Evolutionary conservation across 1,140 invertebrate genomes (phyloP).

Genomic region (Temnothorax longispinosus): DNA sequence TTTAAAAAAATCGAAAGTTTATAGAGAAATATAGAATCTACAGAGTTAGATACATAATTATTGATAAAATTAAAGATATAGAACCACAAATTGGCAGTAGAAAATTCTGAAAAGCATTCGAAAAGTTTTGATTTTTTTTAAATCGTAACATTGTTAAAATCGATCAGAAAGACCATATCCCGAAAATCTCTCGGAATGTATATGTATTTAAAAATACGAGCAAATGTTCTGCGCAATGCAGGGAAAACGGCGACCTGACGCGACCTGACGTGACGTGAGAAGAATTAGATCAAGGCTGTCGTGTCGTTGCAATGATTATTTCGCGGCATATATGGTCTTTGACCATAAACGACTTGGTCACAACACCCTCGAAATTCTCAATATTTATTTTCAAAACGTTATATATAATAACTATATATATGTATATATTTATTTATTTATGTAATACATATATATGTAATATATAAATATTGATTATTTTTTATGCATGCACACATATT

Average conservation of each 20-base stretch:
- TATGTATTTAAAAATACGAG: background rate
- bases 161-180: background rate
- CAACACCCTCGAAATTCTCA: background rate
- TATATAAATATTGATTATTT: background rate
- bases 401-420: too few relatives aligned
- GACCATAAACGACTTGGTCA: background rate
- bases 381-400: background rate
- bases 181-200: background rate
- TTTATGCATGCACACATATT: background rate
- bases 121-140: background rate
- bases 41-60: background rate
- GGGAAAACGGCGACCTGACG: background rate
- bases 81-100: background rate
- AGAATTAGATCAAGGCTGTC: conserved; percentile 30
- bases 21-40: background rate
- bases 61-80: background rate
- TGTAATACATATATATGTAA: background rate
- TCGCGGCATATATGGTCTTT: background rate
- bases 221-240: conserved; percentile 12
- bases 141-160: background rate
- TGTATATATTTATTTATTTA: background rate
- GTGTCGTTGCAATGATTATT: background rate
- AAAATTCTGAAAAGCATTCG: background rate
- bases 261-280: background rate
- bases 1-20: background rate